Evolutionary conservation across 2,797 vertebrate genomes (phyloP), one percentile per base, ranked within the genome.

Genomic region (Helicolenus hilgendorfi): DNA sequence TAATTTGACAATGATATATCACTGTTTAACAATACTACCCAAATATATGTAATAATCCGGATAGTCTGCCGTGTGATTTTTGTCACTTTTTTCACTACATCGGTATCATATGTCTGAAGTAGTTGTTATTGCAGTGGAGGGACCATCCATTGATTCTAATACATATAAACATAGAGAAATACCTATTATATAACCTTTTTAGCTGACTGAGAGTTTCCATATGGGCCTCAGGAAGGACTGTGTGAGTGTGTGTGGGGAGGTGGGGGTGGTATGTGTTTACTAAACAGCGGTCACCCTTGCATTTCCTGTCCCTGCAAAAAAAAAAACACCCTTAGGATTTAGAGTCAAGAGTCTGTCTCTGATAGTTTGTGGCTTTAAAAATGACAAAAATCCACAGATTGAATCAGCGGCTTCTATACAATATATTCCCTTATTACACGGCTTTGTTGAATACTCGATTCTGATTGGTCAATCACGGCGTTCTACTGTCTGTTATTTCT

Each of bases 121-220:
- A 31, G 10, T 72, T 80, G n/a, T 65, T 76, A 45, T 45, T 72
- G n/a, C 9, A 15, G 38, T 24, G 18, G 11, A 0, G 9, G 20
- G 4, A 31, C 6, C 1, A 69, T 70, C 69, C 36, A 22, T 36
- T 29, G 2, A 59, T 49, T 33, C 2, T 67, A 41, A 67, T 41
- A 77, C 36, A 58, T 49, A 49, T 45, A 83, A 77, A 81, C 73
- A 77, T 7, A 45, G 58, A 79, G 58, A 87, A 85, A 85, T 63
- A 38, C 33, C 14, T 49, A 14, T 79, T 86, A 53, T 20, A 56
- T 38, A 15, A 88, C 38, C 35, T 78, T 77, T 79, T 55, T 3
- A 67, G 22, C 6, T 67, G 72, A 79, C 72, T 55, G 72, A 74
- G 26, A 77, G 72, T 84, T 91, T 91, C 75, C 76, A 83, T 86